Evolutionary conservation across 2,797 vertebrate genomes (phyloP).

Genomic region (Melanogrammus aeglefinus): DNA sequence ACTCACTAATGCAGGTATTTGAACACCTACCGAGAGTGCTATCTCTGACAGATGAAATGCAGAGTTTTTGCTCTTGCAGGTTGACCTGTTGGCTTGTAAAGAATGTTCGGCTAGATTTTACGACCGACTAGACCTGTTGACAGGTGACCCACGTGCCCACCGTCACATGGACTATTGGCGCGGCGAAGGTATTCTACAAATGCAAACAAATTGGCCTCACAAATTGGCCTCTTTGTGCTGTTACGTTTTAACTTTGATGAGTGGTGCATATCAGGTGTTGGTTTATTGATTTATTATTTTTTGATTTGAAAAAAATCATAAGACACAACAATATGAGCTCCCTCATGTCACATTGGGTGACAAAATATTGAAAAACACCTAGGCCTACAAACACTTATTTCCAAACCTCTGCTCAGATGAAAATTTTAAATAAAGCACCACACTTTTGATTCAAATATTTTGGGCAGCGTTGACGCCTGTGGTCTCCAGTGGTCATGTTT

Average conservation of each 20-base stretch:
- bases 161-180: background rate
- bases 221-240: background rate
- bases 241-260: background rate
- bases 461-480: slow-evolving; percentile 20
- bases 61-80: background rate
- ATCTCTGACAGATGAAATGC: background rate
- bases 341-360: background rate
- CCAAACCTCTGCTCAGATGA: background rate
- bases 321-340: background rate
- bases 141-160: background rate
- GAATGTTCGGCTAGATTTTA: background rate
- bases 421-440: background rate
- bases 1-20: background rate
- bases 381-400: background rate
- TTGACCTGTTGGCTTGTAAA: background rate
- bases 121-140: background rate
- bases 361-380: background rate
- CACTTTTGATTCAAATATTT: too few species aligned
- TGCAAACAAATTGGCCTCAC: background rate
- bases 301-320: background rate
- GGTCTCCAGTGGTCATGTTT: slow-evolving; percentile 36
- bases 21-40: background rate
- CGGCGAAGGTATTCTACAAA: background rate
- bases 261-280: background rate
- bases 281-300: background rate